Conservation (phyloP, 2,888 invertebrate species). For the Patella depressa region DNA sequence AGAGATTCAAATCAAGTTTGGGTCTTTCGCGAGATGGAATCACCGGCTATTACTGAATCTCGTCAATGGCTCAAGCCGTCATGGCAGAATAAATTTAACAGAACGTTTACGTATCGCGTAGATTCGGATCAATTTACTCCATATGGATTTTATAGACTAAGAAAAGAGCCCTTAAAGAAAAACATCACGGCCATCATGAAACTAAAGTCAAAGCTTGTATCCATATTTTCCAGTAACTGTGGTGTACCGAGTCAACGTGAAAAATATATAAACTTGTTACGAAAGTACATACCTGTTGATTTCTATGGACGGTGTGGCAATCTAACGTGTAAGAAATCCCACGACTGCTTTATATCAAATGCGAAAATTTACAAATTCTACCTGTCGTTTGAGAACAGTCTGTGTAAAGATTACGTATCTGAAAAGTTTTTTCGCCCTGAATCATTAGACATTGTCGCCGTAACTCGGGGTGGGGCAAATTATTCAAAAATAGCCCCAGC, state of each 20-base stretch:
- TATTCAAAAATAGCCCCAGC: constrained; percentile 24
- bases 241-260: constrained; percentile 24
- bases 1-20: too few relatives aligned
- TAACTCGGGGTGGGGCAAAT: constrained; percentile 31
- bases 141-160: constrained; percentile 20
- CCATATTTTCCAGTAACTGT: constrained; percentile 29
- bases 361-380: constrained; percentile 31
- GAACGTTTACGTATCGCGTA: constrained; percentile 38
- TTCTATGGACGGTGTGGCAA: constrained; percentile 31
- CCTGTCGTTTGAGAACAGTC: constrained; percentile 34
- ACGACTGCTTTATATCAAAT: constrained; percentile 10
- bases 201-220: constrained; percentile 23
- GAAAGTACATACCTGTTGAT: constrained; percentile 27
- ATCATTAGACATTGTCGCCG: constrained; percentile 24
- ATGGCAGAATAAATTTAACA: constrained; percentile 23
- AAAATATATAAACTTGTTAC: constrained; percentile 23
- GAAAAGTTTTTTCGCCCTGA: constrained; percentile 31
- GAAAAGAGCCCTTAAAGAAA: constrained; percentile 4
- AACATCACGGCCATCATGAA: constrained; percentile 11
- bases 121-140: constrained; percentile 38
- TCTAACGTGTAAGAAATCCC: not conserved
- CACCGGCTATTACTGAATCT: too few relatives aligned
- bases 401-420: constrained; percentile 35
- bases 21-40: too few relatives aligned
- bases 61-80: constrained; percentile 19